Evolutionary conservation across 2,888 invertebrate species (phyloP).

Genomic region (Dioctria rufipes): DNA sequence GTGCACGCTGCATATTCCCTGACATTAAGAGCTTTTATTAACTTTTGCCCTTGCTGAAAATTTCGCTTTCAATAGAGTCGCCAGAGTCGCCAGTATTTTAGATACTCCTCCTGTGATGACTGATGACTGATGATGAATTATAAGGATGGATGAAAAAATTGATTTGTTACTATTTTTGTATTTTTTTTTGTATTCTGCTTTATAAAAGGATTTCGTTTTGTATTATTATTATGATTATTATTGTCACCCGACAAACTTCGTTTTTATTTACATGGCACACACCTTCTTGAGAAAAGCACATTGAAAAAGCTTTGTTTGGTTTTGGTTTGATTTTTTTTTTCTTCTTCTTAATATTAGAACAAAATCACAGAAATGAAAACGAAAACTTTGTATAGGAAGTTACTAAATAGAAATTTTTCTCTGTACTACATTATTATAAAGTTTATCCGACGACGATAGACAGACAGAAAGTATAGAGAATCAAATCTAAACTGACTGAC

Average conservation of each 20-base stretch:
- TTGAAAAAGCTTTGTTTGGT: neutral
- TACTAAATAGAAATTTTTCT: too few species aligned
- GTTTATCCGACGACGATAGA: neutral
- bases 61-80: constrained; percentile 30
- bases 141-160: constrained; percentile 19
- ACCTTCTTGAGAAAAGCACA: constrained; percentile 16
- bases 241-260: too few species aligned
- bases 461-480: constrained; percentile 40
- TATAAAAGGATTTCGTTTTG: neutral
- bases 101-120: neutral
- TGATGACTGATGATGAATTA: neutral
- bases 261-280: constrained; percentile 21
- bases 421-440: neutral
- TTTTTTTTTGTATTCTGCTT: constrained; percentile 16
- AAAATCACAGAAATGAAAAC: constrained; percentile 4
- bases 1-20: constrained; percentile 67
- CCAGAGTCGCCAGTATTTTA: constrained; percentile 7
- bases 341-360: neutral
- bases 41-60: constrained; percentile 38
- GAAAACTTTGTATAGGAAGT: neutral
- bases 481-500: constrained; percentile 45
- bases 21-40: constrained; percentile 49
- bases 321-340: neutral
- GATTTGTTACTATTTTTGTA: constrained; percentile 47
- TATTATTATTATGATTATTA: neutral